phyloP scores from a whole-genome alignment of 2,797 vertebrate species.

The Vespertilio murinus region DNA sequence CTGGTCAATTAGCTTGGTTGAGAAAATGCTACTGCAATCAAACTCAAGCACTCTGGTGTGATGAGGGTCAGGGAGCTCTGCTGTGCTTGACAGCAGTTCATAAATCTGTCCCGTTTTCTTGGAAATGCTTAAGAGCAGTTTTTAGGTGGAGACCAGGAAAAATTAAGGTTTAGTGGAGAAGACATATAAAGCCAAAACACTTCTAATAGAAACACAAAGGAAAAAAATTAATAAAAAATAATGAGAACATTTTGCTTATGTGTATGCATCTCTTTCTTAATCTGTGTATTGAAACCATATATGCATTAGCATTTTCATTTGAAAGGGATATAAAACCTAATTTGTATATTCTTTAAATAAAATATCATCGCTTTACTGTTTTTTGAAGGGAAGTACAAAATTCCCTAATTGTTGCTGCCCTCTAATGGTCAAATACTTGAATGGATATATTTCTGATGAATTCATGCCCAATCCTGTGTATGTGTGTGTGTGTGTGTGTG shows the following conservation, averaged over 20 bases:
- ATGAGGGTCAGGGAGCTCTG: too few relatives aligned
- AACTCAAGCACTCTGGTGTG: not conserved
- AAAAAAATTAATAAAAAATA: slow-evolving; percentile 10
- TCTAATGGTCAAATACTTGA: slow-evolving; percentile 72
- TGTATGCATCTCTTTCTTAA: not conserved
- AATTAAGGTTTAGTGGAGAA: not conserved
- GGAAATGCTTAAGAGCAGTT: not conserved
- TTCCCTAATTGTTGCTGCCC: slow-evolving; percentile 82
- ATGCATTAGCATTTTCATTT: not conserved
- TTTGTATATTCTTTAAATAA: not conserved
- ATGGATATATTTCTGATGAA: not conserved
- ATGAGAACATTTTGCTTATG: not conserved
- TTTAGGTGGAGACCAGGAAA: not conserved
- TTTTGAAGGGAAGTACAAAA: not conserved
- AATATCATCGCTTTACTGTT: not conserved
- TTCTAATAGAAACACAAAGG: not conserved
- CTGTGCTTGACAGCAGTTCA: not conserved
- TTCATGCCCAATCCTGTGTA: not conserved
- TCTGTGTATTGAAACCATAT: not conserved
- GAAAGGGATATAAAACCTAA: not conserved
- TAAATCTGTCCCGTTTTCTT: not conserved
- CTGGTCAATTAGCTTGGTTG: not conserved
- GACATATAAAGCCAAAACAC: not conserved
- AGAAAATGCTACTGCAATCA: not conserved
- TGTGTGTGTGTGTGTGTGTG: not conserved